phyloP scores from a whole-genome alignment of 2,888 invertebrate genomes.

The Tetranychus truncatus region DNA sequence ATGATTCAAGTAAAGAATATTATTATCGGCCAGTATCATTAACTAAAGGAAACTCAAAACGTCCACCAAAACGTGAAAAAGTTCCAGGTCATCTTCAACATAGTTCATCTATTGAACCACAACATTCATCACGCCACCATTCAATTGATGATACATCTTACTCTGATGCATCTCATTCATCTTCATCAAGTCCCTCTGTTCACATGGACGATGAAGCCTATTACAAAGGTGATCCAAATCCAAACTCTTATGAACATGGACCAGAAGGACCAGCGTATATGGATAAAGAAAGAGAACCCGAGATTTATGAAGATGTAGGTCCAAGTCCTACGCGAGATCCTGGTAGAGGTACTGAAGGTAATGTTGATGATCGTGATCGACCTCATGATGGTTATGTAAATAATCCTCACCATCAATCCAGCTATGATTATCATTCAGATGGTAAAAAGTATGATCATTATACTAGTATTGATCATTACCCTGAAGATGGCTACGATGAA shows the following conservation, averaged over 20 bases:
- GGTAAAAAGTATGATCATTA: conserved; percentile 4
- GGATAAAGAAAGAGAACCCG: not conserved
- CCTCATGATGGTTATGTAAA: not conserved
- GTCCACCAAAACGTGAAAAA: conserved; percentile 8
- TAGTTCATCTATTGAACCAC: not conserved
- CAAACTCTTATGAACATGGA: not conserved
- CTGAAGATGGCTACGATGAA: not conserved
- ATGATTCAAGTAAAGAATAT: not conserved
- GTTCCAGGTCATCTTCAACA: conserved; percentile 3
- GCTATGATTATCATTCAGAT: not conserved
- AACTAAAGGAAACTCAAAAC: not conserved
- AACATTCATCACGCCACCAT: not conserved
- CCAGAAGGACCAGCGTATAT: not conserved
- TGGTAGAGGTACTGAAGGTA: not conserved
- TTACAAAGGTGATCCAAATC: not conserved
- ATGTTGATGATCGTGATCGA: not conserved
- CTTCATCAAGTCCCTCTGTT: not conserved
- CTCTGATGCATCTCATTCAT: not conserved
- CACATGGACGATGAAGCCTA: not conserved
- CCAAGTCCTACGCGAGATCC: not conserved
- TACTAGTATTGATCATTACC: not conserved
- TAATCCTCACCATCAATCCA: not conserved
- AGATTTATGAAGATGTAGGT: not conserved
- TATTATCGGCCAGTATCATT: conserved; percentile 4
- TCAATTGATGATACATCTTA: not conserved